Evolutionary conservation across 2,797 vertebrate genomes (phyloP).

Genomic region (Crenuchus spilurus): DNA sequence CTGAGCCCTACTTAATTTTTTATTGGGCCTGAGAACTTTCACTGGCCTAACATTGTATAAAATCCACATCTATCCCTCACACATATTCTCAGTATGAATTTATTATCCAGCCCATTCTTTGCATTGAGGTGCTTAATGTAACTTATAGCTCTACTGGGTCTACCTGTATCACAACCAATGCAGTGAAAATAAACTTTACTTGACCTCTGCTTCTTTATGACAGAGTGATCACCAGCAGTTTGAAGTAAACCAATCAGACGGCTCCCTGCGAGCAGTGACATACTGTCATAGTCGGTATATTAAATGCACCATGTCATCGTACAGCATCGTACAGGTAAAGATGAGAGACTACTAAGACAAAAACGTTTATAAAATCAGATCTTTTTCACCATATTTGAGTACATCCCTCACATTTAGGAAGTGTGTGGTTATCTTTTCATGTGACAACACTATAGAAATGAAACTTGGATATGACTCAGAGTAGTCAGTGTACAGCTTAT

Average conservation of each 20-base stretch:
- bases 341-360: neutral
- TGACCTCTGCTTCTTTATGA: neutral
- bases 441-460: too few relatives aligned
- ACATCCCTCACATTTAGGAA: too few relatives aligned
- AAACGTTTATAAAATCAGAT: too few relatives aligned
- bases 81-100: neutral
- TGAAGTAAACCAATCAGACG: neutral
- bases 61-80: neutral
- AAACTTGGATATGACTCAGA: too few relatives aligned
- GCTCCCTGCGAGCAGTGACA: neutral
- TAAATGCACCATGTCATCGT: neutral
- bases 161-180: neutral
- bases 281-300: neutral
- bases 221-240: neutral
- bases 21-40: neutral
- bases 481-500: too few relatives aligned
- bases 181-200: neutral
- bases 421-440: too few relatives aligned
- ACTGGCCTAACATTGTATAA: neutral
- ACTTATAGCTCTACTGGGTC: neutral
- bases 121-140: neutral
- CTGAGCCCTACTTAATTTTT: neutral
- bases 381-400: too few relatives aligned
- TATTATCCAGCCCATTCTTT: neutral
- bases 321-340: neutral